A percentile compares a stretch with the other conserved stretches of the same genome.
These are phyloP conservation scores for Seriola quinqueradiata DNA, from an alignment of 2,113 vertebrate species.

Conservation along the genomic window DNA sequence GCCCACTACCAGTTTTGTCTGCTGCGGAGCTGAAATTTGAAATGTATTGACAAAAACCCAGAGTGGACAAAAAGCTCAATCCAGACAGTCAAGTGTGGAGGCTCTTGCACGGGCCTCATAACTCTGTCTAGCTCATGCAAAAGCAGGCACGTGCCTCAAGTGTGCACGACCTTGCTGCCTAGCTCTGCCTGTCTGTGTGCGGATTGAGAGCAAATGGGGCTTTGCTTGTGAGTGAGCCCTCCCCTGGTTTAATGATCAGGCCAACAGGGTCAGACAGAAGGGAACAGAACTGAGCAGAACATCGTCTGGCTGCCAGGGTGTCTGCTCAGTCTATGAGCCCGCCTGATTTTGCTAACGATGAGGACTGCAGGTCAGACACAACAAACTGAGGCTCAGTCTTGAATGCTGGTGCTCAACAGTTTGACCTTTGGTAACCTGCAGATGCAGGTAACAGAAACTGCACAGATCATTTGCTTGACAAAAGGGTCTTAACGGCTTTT, in stretches of 20 bases:
- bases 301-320: neutral
- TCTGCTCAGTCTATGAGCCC: neutral
- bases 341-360: slow-evolving; percentile 4
- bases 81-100: neutral
- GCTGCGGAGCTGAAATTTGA: neutral
- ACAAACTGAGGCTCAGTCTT: neutral
- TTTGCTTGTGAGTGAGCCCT: slow-evolving; percentile 42
- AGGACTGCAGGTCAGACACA: neutral
- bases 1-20: neutral
- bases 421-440: neutral
- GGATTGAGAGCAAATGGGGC: slow-evolving; percentile 63
- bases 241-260: slow-evolving; percentile 11
- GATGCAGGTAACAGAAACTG: neutral
- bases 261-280: slow-evolving; percentile 43
- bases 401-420: neutral
- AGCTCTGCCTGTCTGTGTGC: slow-evolving; percentile 15
- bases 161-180: neutral
- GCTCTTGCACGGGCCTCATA: neutral
- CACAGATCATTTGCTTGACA: neutral
- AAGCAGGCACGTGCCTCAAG: slow-evolving; percentile 25
- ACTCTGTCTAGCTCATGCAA: neutral
- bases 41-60: too few relatives aligned
- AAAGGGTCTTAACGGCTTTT: neutral
- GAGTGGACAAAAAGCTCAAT: neutral
- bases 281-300: neutral